These are phyloP conservation scores for Troides oblongomaculatus DNA, from an alignment of 2,888 invertebrate genomes.

Conservation along the genomic window DNA sequence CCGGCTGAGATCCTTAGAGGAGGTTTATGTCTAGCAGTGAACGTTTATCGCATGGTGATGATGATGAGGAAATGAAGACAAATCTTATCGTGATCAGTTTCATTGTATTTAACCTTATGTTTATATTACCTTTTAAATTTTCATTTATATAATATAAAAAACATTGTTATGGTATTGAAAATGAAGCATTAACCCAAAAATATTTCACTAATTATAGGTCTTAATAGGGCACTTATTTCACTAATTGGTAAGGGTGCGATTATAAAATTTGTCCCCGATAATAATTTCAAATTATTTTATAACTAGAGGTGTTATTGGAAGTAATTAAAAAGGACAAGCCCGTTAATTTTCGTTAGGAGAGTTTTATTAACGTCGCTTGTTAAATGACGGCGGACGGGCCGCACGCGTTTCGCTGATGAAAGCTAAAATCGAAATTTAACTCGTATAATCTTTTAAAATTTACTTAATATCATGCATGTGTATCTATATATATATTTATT, in stretches of 20 bases:
- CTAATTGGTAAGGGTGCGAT: conserved; percentile 9
- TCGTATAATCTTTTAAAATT: background rate
- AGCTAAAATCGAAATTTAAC: background rate
- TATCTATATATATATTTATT: too few species aligned
- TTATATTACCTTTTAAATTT: too few species aligned
- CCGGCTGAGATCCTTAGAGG: too few species aligned
- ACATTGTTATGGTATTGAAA: background rate
- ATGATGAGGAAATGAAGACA: too few species aligned
- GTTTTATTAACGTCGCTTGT: conserved; percentile 10
- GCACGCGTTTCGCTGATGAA: background rate
- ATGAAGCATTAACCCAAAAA: background rate
- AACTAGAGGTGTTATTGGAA: conserved; percentile 13
- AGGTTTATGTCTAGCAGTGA: too few species aligned
- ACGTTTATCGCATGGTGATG: too few species aligned
- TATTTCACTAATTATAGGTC: too few species aligned
- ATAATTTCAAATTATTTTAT: conserved; percentile 17
- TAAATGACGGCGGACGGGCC: background rate
- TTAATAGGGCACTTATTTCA: conserved; percentile 8
- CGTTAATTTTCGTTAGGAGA: conserved; percentile 10
- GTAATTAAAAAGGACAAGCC: conserved; percentile 16
- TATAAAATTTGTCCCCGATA: conserved; percentile 18
- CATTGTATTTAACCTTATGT: too few species aligned
- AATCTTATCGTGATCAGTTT: too few species aligned
- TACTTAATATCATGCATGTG: too few species aligned
- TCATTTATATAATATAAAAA: too few species aligned